phyloP scores from a whole-genome alignment of 2,888 invertebrate genomes.

The Amblyteles armatorius region DNA sequence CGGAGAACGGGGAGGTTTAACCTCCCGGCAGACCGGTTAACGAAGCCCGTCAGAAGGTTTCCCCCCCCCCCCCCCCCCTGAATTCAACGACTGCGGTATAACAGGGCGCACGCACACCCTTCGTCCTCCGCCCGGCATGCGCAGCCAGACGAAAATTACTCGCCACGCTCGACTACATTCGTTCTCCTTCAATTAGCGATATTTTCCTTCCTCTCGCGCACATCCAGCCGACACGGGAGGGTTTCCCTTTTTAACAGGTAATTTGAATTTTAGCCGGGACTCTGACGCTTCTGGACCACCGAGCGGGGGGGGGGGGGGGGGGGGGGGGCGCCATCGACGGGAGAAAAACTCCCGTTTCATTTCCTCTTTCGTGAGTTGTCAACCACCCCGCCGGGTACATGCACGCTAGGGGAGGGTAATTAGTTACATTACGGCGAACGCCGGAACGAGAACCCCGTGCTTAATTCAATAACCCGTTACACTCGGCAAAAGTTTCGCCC shows the following conservation, averaged over 20 bases:
- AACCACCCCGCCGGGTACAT: background rate
- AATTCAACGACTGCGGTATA: slow-evolving; percentile 62
- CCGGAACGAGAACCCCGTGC: slow-evolving; percentile 34
- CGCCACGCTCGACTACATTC: slow-evolving; percentile 65
- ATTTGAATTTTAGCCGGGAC: slow-evolving; percentile 62
- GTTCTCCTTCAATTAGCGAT: slow-evolving; percentile 68
- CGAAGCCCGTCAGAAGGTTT: slow-evolving; percentile 58
- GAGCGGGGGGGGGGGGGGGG: too few relatives aligned
- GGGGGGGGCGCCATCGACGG: too few relatives aligned
- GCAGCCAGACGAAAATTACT: slow-evolving; percentile 50
- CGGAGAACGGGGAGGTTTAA: slow-evolving; percentile 36
- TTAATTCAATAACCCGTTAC: slow-evolving; percentile 64
- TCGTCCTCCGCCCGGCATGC: slow-evolving; percentile 29
- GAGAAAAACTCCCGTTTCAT: background rate
- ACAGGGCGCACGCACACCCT: slow-evolving; percentile 46
- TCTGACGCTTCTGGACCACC: background rate
- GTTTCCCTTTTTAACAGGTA: slow-evolving; percentile 68
- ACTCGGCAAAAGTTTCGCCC: slow-evolving; percentile 43
- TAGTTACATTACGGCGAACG: slow-evolving; percentile 53
- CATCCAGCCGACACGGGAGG: slow-evolving; percentile 50
- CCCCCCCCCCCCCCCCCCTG: slow-evolving; percentile 4
- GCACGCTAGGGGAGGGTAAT: slow-evolving; percentile 57
- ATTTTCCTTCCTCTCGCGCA: slow-evolving; percentile 34
- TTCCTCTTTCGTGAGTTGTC: slow-evolving; percentile 13
- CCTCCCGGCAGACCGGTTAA: slow-evolving; percentile 53